Evolutionary conservation across 2,797 vertebrate species (phyloP).

Genomic region (Phrynocephalus guinanensis): DNA sequence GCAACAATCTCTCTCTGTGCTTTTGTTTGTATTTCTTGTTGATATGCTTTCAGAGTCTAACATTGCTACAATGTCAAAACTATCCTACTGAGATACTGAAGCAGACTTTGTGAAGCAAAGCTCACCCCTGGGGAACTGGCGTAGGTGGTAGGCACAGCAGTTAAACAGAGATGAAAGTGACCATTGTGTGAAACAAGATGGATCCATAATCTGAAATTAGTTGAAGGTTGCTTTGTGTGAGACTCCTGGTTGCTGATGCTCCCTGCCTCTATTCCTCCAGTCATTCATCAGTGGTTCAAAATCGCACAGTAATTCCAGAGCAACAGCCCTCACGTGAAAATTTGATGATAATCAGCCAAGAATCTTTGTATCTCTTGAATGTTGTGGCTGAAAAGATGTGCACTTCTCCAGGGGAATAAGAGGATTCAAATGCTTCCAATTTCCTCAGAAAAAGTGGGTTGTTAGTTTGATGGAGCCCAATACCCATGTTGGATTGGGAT

Average conservation of each 20-base stretch:
- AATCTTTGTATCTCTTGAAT: neutral
- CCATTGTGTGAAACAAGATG: neutral
- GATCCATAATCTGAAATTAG: neutral
- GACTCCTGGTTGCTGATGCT: neutral
- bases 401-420: conserved; percentile 10
- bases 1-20: no score
- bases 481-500: neutral
- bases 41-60: no score
- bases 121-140: neutral
- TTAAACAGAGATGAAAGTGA: neutral
- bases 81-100: neutral
- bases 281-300: neutral
- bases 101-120: neutral
- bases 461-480: neutral
- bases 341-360: neutral
- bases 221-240: neutral
- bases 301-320: neutral
- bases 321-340: neutral
- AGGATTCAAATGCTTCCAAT: conserved; percentile 3
- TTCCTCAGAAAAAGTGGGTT: neutral
- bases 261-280: neutral
- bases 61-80: no score
- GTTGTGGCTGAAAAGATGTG: conserved; percentile 3
- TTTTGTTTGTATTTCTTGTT: no score
- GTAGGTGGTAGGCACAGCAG: neutral